Conservation (phyloP, 2,113 vertebrate genomes). For the Cricetomys ansorgei region DNA sequence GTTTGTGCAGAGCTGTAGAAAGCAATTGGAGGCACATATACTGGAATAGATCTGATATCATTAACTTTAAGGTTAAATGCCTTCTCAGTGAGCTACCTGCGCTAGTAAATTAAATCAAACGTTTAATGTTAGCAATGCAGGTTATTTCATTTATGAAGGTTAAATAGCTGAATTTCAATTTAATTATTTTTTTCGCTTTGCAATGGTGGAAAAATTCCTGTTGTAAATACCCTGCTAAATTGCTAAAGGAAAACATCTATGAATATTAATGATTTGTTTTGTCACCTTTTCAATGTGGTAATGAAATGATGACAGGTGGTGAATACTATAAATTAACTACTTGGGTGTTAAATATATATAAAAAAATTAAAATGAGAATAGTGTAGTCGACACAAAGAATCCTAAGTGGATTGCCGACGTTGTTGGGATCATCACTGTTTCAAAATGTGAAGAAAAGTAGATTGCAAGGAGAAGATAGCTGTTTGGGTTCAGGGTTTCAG, state of each 20-base stretch:
- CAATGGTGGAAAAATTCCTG: slow-evolving; percentile 44
- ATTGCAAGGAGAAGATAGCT: neutral
- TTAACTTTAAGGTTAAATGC: slow-evolving; percentile 79
- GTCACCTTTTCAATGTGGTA: slow-evolving; percentile 77
- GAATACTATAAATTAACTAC: slow-evolving; percentile 77
- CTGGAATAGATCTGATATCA: slow-evolving; percentile 62
- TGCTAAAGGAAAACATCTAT: slow-evolving; percentile 64
- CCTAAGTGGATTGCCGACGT: neutral
- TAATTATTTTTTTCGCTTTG: slow-evolving; percentile 27
- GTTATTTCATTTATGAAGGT: slow-evolving; percentile 70
- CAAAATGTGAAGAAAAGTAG: neutral
- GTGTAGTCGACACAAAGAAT: neutral
- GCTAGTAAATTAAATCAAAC: slow-evolving; percentile 78
- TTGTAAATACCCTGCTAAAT: slow-evolving; percentile 45
- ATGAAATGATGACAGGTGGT: slow-evolving; percentile 77
- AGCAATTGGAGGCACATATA: slow-evolving; percentile 59
- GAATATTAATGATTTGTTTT: slow-evolving; percentile 75
- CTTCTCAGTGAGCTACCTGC: slow-evolving; percentile 65
- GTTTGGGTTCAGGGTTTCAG: neutral
- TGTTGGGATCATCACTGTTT: neutral
- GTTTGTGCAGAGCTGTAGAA: slow-evolving; percentile 64
- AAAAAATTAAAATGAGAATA: neutral
- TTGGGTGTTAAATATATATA: slow-evolving; percentile 68
- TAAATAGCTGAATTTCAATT: slow-evolving; percentile 76
- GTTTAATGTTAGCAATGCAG: slow-evolving; percentile 70